Percentiles rank a stretch among this genome's conserved stretches.
These are phyloP conservation scores for Diorhabda sublineata DNA, from an alignment of 1,140 invertebrate genomes.

Conservation along the genomic window DNA sequence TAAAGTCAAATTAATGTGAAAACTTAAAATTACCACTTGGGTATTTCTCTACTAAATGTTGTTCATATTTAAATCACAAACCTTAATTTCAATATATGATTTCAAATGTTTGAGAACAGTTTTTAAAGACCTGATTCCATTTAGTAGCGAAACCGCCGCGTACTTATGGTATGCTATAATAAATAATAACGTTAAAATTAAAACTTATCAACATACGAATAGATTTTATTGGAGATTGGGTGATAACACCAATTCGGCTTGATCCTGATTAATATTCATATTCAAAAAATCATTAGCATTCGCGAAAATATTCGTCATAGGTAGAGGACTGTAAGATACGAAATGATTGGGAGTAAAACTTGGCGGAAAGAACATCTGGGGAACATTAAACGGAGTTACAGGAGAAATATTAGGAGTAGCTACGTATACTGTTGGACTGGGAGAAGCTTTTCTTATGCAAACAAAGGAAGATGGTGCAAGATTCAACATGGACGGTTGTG, in stretches of 20 bases:
- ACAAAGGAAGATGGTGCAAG: conserved; percentile 17
- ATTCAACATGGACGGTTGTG: background rate
- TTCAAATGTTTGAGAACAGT: too few relatives aligned
- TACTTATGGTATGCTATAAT: too few relatives aligned
- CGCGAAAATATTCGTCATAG: background rate
- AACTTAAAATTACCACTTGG: too few relatives aligned
- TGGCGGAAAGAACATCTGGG: conserved; percentile 37
- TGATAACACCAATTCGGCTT: conserved; percentile 21
- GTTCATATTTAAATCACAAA: too few relatives aligned
- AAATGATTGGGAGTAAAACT: conserved; percentile 31
- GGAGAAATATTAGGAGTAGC: conserved; percentile 29
- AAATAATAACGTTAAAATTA: too few relatives aligned
- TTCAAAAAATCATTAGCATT: conserved; percentile 22
- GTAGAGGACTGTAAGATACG: background rate
- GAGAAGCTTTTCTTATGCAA: conserved; percentile 14
- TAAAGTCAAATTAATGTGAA: too few relatives aligned
- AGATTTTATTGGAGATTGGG: conserved; percentile 4
- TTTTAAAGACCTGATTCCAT: too few relatives aligned
- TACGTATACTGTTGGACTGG: conserved; percentile 8
- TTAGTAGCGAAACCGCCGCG: too few relatives aligned
- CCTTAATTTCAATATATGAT: too few relatives aligned
- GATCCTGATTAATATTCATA: conserved; percentile 18
- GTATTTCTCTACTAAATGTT: too few relatives aligned
- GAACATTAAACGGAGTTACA: conserved; percentile 24
- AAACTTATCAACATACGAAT: too few relatives aligned